A percentile compares a stretch with the other conserved stretches of the same genome.
These are phyloP conservation scores for Drosophila murphyi DNA, from an alignment of 1,140 invertebrate species.

Conservation along the genomic window DNA sequence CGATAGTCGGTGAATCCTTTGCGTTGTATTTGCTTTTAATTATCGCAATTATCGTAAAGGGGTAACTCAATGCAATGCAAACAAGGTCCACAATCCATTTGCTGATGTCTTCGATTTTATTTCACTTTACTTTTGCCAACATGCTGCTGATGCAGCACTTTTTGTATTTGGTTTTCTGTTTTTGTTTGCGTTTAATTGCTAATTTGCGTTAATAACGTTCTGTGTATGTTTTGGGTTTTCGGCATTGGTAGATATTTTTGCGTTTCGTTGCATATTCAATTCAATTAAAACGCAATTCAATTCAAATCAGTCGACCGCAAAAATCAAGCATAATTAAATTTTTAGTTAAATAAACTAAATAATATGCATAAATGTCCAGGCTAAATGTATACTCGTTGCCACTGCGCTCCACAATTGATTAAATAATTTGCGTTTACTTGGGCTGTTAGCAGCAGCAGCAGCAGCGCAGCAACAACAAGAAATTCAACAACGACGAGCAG, in stretches of 20 bases:
- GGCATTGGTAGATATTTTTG: conserved; percentile 1
- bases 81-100: conserved; percentile 59
- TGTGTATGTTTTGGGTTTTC: conserved; percentile 14
- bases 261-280: conserved; percentile 10
- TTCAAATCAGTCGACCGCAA: conserved; percentile 54
- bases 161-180: conserved; percentile 11
- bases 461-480: neutral
- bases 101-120: conserved; percentile 77
- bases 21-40: conserved; percentile 80
- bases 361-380: conserved; percentile 44
- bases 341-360: conserved; percentile 65
- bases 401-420: conserved; percentile 63
- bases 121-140: conserved; percentile 43
- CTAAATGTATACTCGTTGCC: conserved; percentile 28
- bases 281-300: conserved; percentile 40
- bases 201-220: conserved; percentile 51
- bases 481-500: neutral
- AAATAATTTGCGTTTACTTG: conserved; percentile 64
- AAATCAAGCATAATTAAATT: conserved; percentile 69
- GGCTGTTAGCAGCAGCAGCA: conserved; percentile 18
- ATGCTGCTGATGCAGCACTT: conserved; percentile 62
- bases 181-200: conserved; percentile 48
- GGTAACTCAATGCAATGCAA: conserved; percentile 70
- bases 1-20: conserved; percentile 54
- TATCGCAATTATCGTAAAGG: conserved; percentile 81